phyloP scores from a whole-genome alignment of 2,888 invertebrate species.

The Cryptocephalus primarius region DNA sequence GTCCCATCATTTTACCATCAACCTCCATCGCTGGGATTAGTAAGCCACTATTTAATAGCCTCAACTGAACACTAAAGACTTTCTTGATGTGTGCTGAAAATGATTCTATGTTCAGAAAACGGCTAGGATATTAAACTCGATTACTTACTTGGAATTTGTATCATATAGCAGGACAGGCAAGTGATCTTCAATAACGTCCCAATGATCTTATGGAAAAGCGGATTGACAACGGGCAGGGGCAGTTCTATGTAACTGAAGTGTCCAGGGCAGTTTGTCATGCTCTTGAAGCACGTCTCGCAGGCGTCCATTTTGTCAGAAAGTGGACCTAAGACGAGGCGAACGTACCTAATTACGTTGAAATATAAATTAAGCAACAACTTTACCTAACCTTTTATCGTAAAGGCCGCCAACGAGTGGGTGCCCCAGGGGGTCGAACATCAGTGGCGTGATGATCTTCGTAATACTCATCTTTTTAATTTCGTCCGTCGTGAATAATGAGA shows the following conservation, averaged over 20 bases:
- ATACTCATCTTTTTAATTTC: slow-evolving; percentile 75
- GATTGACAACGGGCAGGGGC: slow-evolving; percentile 82
- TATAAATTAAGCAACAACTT: neutral
- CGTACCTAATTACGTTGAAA: neutral
- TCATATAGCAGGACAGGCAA: slow-evolving; percentile 58
- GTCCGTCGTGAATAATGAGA: slow-evolving; percentile 62
- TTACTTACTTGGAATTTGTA: slow-evolving; percentile 47
- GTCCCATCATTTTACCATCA: slow-evolving; percentile 18
- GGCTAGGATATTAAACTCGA: neutral
- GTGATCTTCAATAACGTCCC: slow-evolving; percentile 54
- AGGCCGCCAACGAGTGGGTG: slow-evolving; percentile 79
- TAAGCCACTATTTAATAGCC: slow-evolving; percentile 62
- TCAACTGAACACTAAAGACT: slow-evolving; percentile 50
- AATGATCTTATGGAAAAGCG: slow-evolving; percentile 70
- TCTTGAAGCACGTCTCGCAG: slow-evolving; percentile 71
- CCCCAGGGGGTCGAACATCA: slow-evolving; percentile 71
- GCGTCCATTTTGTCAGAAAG: slow-evolving; percentile 51
- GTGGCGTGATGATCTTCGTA: slow-evolving; percentile 64
- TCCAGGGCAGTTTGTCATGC: slow-evolving; percentile 64
- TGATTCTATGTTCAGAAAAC: neutral
- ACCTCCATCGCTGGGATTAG: slow-evolving; percentile 62
- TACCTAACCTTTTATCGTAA: slow-evolving; percentile 78
- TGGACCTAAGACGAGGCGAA: slow-evolving; percentile 38
- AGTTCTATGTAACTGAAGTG: slow-evolving; percentile 93
- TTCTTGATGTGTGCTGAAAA: slow-evolving; percentile 33